These are phyloP conservation scores for Ophioderma brevispina DNA, from an alignment of 35 echinoderm and acorn worm species.

Conservation along the genomic window DNA sequence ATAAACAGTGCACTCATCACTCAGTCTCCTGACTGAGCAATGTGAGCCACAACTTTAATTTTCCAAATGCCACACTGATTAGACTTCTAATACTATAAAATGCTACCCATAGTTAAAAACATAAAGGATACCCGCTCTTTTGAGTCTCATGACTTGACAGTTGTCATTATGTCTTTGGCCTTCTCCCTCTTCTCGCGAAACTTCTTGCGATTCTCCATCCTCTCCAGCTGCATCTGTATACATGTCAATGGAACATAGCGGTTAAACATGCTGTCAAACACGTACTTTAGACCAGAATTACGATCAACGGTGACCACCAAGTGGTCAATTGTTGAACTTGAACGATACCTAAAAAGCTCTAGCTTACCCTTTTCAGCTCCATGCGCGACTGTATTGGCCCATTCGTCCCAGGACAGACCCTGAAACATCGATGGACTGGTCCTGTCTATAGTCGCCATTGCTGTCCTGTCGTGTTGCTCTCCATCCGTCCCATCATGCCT, in stretches of 20 bases:
- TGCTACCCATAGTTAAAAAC: background rate
- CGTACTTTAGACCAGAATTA: conserved; percentile 36
- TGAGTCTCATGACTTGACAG: conserved; percentile 86
- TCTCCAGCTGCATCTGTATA: conserved; percentile 53
- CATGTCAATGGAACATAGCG: conserved; percentile 50
- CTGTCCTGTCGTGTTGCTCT: conserved; percentile 59
- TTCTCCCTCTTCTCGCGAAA: conserved; percentile 46
- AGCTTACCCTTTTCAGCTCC: conserved; percentile 46
- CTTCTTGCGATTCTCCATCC: conserved; percentile 21
- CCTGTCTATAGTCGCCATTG: conserved; percentile 92
- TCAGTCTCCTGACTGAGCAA: too few species aligned
- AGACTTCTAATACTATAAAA: too few species aligned
- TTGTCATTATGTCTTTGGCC: conserved; percentile 44
- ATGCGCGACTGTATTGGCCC: conserved; percentile 63
- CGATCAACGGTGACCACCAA: background rate
- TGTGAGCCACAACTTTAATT: too few species aligned
- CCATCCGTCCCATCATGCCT: conserved; percentile 86
- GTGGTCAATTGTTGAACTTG: background rate
- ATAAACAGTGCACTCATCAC: too few species aligned
- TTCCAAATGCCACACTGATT: too few species aligned
- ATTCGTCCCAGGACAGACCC: conserved; percentile 92
- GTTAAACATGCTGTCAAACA: conserved; percentile 53
- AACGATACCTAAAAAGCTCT: conserved; percentile 24
- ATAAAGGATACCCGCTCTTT: conserved; percentile 93
- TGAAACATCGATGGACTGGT: conserved; percentile 91